These are phyloP conservation scores for Oligia latruncula DNA, from an alignment of 2,888 invertebrate species.

Conservation along the genomic window DNA sequence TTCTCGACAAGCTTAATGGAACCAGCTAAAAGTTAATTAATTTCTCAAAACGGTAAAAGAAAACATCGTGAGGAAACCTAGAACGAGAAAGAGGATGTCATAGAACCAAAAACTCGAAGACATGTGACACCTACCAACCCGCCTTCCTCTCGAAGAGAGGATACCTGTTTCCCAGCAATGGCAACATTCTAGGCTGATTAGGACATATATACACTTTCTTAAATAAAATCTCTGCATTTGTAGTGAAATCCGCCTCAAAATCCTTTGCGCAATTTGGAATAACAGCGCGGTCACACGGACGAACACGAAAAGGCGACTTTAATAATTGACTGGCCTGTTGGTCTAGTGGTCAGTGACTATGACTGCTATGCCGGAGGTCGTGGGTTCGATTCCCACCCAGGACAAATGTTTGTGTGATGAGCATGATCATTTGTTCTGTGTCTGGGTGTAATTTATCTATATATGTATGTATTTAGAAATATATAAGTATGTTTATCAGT, in stretches of 20 bases:
- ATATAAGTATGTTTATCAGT: too few species aligned
- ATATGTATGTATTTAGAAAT: too few species aligned
- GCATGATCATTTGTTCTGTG: too few species aligned
- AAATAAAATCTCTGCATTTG: neutral
- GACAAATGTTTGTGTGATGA: too few species aligned
- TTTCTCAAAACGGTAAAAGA: neutral
- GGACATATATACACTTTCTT: too few species aligned
- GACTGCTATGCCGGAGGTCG: too few species aligned
- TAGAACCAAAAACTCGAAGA: neutral
- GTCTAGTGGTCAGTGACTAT: too few species aligned
- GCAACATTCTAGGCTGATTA: neutral
- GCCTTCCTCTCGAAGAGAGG: neutral
- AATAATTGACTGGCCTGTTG: too few species aligned
- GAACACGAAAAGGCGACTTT: neutral
- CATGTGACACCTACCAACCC: neutral
- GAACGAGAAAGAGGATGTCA: neutral
- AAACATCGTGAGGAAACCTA: neutral
- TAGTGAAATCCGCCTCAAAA: neutral
- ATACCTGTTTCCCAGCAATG: neutral
- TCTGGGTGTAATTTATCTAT: too few species aligned
- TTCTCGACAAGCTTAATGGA: too few species aligned
- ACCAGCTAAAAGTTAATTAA: too few species aligned
- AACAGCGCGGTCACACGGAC: neutral
- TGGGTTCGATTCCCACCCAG: too few species aligned
- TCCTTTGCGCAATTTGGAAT: neutral